Base-by-base conservation (phyloP, 2,113 vertebrate genomes). In the Neodon shergylaensis region DNA sequence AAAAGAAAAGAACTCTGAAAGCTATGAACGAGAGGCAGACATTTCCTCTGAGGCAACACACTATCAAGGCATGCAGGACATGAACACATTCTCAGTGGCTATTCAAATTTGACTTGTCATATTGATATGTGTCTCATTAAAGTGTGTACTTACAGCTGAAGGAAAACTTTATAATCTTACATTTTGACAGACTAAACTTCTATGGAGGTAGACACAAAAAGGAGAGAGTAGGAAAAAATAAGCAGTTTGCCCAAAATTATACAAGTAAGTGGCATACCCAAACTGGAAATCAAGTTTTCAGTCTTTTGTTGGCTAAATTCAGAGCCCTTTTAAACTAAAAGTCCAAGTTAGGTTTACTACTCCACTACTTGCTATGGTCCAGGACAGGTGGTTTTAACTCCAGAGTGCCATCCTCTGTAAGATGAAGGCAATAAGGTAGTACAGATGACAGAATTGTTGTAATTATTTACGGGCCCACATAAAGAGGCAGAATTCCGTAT, bases 41-140 rank as follows among this genome's bases (percentile, higher is more conserved):
- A 7, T 83, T 76, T 87, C 70, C 70, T 85, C 70, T 79, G 81
- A 90, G 39, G 19, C 36, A 70, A 2, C 39, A 8, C 28, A 44
- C 66, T 78, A 9, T 78, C 47, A 16, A 83, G 47, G 68, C 65
- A 10, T 83, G 19, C 28, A n/a, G 33, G 24, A 44, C 24, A 72
- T 65, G 61, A 86, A 77, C 31, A 36, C 82, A 47, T 14, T 89
- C 77, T 90, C 74, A 90, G 78, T 47, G 44, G 11, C 92, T 96
- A 33, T 92, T 68, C 76, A 91, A 0, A 0, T 19, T 85, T 92
- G 68, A 92, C 95, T 95, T 96, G 92, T 94, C 90, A 65, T 73
- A 61, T 94, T 95, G 61, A 72, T 63, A 73, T 74, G 97, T 95
- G 90, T 90, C 96, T 94, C 95, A 78, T 47, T 88, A 93, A 79